A percentile compares a stretch with the other conserved stretches of the same genome.
These are phyloP conservation scores for Myopa testacea DNA, from an alignment of 2,888 invertebrate species.

Conservation along the genomic window DNA sequence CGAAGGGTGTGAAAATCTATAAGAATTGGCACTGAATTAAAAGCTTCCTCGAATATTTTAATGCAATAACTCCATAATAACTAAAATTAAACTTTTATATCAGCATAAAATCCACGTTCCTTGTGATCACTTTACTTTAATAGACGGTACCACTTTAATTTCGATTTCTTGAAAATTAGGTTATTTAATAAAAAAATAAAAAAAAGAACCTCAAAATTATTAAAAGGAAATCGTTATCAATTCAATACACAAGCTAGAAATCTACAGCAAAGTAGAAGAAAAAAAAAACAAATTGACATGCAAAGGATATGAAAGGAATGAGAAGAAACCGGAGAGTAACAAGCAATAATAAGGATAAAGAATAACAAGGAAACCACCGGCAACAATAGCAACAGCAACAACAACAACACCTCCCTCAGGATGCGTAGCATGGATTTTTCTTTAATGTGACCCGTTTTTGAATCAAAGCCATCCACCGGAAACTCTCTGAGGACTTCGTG, in stretches of 20 bases:
- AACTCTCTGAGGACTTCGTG: slow-evolving; percentile 57
- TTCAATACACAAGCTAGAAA: neutral
- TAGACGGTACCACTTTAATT: neutral
- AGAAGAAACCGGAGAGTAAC: slow-evolving; percentile 6
- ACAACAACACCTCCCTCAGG: slow-evolving; percentile 10
- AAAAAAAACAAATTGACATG: neutral
- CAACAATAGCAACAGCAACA: slow-evolving; percentile 18
- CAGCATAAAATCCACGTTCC: too few species aligned
- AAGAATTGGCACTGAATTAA: too few species aligned
- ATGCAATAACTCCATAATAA: too few species aligned
- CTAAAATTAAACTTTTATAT: too few species aligned
- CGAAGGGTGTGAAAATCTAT: neutral
- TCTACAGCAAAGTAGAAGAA: too few species aligned
- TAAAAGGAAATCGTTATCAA: neutral
- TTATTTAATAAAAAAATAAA: neutral
- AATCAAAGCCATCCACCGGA: slow-evolving; percentile 63
- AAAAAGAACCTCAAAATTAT: too few species aligned
- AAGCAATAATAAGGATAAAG: slow-evolving; percentile 4
- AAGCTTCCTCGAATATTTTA: too few species aligned
- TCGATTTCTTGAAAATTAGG: neutral
- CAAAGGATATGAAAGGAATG: neutral
- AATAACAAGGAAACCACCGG: slow-evolving; percentile 13
- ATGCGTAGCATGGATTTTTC: slow-evolving; percentile 16
- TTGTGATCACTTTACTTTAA: too few species aligned
- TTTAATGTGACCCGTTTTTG: slow-evolving; percentile 60